Percentiles rank a stretch among this genome's conserved stretches.
Conservation (phyloP, 2,797 vertebrate genomes). For the Rhinophrynus dorsalis region DNA sequence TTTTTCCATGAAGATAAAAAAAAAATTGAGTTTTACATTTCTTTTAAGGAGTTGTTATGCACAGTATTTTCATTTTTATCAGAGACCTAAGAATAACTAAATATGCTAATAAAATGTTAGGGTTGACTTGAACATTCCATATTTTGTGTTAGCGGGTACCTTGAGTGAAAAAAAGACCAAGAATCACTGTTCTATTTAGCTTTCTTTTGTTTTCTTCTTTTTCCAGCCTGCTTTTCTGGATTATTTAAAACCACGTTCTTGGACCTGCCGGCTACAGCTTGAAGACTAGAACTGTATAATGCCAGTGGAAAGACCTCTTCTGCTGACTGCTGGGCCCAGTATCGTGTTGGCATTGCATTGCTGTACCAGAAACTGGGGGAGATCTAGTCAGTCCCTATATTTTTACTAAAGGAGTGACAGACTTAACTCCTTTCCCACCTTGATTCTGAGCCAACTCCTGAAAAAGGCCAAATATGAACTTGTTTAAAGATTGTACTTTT, state of each 20-base stretch:
- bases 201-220: no score
- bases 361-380: background rate
- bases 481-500: background rate
- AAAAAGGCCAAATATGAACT: background rate
- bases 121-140: no score
- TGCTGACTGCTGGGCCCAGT: background rate
- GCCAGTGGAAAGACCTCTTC: background rate
- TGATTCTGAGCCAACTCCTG: background rate
- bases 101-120: no score
- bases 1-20: no score
- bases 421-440: background rate
- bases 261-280: slow-evolving; percentile 79
- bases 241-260: slow-evolving; percentile 87
- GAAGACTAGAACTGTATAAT: slow-evolving; percentile 49
- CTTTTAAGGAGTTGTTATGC: no score
- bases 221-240: slow-evolving; percentile 83
- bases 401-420: background rate
- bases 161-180: no score
- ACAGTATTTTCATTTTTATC: no score
- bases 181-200: no score
- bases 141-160: no score
- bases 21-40: no score
- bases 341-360: background rate
- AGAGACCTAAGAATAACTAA: no score
- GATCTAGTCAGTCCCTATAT: background rate